phyloP scores from a whole-genome alignment of 2,888 invertebrate genomes.

The Pyrocoelia pectoralis region DNA sequence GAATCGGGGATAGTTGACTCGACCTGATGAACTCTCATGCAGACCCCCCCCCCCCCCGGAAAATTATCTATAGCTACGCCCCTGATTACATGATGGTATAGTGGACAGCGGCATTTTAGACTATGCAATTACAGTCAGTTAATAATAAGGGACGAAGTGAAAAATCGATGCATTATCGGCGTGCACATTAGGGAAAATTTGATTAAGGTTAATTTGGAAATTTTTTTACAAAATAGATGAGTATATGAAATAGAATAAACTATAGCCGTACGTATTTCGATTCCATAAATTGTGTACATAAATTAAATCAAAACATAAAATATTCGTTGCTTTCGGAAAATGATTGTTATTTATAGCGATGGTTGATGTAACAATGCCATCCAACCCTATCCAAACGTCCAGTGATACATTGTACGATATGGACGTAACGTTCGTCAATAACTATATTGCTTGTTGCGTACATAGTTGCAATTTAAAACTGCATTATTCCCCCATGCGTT shows the following conservation, averaged over 20 bases:
- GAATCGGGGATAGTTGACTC: no score
- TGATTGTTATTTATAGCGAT: constrained; percentile 14
- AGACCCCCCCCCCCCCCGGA: no score
- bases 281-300: constrained; percentile 5
- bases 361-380: constrained; percentile 14
- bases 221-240: not conserved
- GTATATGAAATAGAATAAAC: constrained; percentile 4
- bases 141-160: no score
- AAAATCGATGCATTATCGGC: no score
- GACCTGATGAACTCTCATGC: no score
- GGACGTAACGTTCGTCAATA: constrained; percentile 10
- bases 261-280: not conserved
- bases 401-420: constrained; percentile 21
- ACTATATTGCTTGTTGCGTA: constrained; percentile 10
- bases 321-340: constrained; percentile 12
- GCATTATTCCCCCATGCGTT: constrained; percentile 24
- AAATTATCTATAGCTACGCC: no score
- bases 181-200: not conserved
- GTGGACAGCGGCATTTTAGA: no score
- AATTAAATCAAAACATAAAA: constrained; percentile 13
- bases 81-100: no score
- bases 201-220: not conserved
- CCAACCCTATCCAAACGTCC: constrained; percentile 14
- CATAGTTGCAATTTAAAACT: constrained; percentile 22
- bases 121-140: no score